phyloP scores from a whole-genome alignment of 2,888 invertebrate genomes.

The Sinelater perroti region DNA sequence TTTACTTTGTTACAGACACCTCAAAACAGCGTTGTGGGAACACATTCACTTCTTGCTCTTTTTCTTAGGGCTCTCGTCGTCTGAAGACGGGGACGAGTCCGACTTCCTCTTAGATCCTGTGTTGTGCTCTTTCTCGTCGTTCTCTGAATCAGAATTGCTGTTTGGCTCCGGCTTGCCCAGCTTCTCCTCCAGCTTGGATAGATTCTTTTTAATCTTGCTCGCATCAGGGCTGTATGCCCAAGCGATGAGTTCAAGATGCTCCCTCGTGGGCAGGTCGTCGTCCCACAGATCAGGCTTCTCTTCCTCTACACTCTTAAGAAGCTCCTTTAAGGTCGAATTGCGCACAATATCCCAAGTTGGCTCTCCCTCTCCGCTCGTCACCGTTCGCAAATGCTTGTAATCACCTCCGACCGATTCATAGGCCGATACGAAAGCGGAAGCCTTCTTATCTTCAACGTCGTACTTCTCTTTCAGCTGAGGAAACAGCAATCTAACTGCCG shows the following conservation, averaged over 20 bases:
- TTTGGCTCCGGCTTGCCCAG: constrained; percentile 49
- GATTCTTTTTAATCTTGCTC: constrained; percentile 70
- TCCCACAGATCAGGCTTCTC: constrained; percentile 70
- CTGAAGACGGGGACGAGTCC: constrained; percentile 43
- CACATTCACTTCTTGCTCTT: constrained; percentile 35
- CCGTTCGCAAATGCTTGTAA: constrained; percentile 77
- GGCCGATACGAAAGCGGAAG: constrained; percentile 68
- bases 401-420: constrained; percentile 73
- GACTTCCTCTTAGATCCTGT: constrained; percentile 51
- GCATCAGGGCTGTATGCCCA: constrained; percentile 82
- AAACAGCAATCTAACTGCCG: constrained; percentile 66
- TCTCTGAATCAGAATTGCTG: constrained; percentile 34
- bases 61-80: constrained; percentile 52
- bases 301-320: constrained; percentile 68
- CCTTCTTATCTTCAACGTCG: constrained; percentile 61
- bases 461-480: constrained; percentile 65
- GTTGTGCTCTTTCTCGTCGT: constrained; percentile 30
- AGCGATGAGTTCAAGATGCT: constrained; percentile 73
- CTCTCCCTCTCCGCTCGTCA: constrained; percentile 64
- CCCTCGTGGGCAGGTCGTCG: constrained; percentile 72
- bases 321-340: constrained; percentile 68
- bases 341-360: constrained; percentile 80
- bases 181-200: constrained; percentile 62
- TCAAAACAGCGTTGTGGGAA: no score
- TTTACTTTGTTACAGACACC: neutral